Base-by-base conservation (phyloP, 2,113 vertebrate genomes). In the Callaeas wilsoni region DNA sequence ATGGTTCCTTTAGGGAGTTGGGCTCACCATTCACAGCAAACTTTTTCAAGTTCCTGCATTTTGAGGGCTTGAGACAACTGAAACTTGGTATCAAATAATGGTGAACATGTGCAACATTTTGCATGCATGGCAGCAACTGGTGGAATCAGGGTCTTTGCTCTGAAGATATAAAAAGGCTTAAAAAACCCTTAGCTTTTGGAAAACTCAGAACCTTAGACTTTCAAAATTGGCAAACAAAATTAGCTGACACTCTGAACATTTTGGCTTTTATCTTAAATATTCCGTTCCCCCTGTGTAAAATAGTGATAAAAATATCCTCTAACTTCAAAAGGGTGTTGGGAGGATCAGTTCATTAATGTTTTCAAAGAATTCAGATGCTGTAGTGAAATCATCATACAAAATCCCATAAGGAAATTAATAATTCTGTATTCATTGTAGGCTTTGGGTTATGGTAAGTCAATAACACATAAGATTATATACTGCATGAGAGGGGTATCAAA, bases 251-350 rank as follows among this genome's bases (percentile, higher is more conserved):
- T 74, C 75, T 68, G 60, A 94, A 92, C 49, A 52, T 63, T 84
- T 92, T 75, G 84, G 56, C 80, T 94, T 93, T 95, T 89, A 95
- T 95, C 90, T 95, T 93, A 71, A 86, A 74, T 86, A 89, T 92
- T 92, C 60, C 0, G 0, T 90, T 86, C 30, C 91, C 50, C 83
- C 37, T 78, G 94, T 65, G 90, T 92, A 75, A 91, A 92, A 92
- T 33, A 69, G 82, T 37, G 89, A 77, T 94, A 94, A 94, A 95
- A 97, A 89, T 93, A 94, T 37, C 60, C 64, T 83, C 50, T n/a
- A 41, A 93, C 89, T 90, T 95, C 94, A 94, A 90, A 96, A 95
- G 91, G 25, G 63, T 47, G 55, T 85, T 88, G 71, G 70, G 83
- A 83, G 25, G 37, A 92, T 90, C 20, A 39, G 92, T 95, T 97